Base-by-base conservation (phyloP, 2,113 vertebrate genomes). In the Limnothrissa miodon region DNA sequence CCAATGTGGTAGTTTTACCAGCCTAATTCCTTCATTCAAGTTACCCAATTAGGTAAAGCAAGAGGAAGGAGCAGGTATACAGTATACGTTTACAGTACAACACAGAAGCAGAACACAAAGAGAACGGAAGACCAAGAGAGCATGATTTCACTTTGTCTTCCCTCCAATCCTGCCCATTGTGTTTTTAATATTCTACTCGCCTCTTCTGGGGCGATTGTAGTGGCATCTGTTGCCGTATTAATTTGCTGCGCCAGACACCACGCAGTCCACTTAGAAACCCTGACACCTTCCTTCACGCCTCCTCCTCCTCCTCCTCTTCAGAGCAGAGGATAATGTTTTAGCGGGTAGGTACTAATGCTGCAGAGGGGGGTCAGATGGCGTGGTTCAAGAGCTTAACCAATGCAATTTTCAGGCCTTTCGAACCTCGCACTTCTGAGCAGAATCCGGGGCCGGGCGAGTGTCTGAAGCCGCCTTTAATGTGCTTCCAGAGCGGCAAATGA, bases 401-500 rank as follows among this genome's bases (percentile, higher is more conserved):
- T 87, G 83, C 66, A 80, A 45, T 82, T 66, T 81, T 15, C 53
- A 62, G 13, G 66, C 66, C 81, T 21, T 4, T 13, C 44, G 5
- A 29, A 29, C 48, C 80, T 45, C 23, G 4, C 39, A 13, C 51
- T 13, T 56, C 21, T 21, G 9, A 81, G 59, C 85, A 70, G 86
- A 78, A 33, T 78, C 62, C 70, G 45, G 46, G 53, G 56, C 82
- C 29, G 13, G 15, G 74, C 59, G 80, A 86, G 88, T 84, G 80
- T 53, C 39, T 45, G 9, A 45, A 36, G 45, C 36, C 48, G 21
- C n/a, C 84, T 53, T 86, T 91, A 90, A 90, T 88, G 88, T 85
- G 82, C 51, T 62, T 88, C 83, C 88, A 44, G 78, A 80, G 82
- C 83, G 86, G 90, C 87, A 91, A 93, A 94, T 90, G 88, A 81